Conservation (phyloP, 1,140 invertebrate species). For the Drosophila punjabiensis region DNA sequence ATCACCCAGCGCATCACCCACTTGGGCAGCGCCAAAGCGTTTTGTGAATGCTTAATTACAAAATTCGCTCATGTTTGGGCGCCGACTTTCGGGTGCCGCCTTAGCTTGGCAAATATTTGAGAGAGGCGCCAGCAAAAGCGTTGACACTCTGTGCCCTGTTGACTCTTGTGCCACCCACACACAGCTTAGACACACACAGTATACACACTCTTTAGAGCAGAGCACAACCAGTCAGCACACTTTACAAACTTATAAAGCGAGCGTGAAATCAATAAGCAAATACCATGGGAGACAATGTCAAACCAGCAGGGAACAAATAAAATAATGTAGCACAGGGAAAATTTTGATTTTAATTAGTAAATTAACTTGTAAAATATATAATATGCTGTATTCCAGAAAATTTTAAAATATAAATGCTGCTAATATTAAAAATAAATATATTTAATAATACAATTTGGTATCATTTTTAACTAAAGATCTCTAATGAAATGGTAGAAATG, state of each 20-base stretch:
- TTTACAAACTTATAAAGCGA: constrained; percentile 19
- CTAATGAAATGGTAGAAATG: no score
- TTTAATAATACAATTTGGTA: no score
- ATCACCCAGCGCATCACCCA: not conserved
- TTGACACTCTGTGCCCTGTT: constrained; percentile 35
- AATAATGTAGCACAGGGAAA: not conserved
- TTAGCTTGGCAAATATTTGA: constrained; percentile 46
- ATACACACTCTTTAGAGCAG: not conserved
- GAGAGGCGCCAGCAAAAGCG: constrained; percentile 29
- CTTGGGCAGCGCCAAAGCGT: constrained; percentile 37
- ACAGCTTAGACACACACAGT: not conserved
- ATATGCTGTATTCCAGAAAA: no score
- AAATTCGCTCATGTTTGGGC: constrained; percentile 54
- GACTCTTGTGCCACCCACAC: constrained; percentile 19
- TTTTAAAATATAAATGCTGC: no score
- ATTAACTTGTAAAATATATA: no score
- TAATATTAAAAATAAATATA: no score
- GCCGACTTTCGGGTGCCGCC: constrained; percentile 35
- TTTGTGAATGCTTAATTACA: constrained; percentile 79
- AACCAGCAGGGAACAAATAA: constrained; percentile 6
- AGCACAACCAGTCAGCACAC: constrained; percentile 1
- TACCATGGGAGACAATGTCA: constrained; percentile 19
- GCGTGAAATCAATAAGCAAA: constrained; percentile 50
- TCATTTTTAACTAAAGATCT: no score
- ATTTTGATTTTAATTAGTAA: not conserved